Evolutionary conservation across 2,888 invertebrate genomes (phyloP).

Genomic region (Argynnis bischoffii): DNA sequence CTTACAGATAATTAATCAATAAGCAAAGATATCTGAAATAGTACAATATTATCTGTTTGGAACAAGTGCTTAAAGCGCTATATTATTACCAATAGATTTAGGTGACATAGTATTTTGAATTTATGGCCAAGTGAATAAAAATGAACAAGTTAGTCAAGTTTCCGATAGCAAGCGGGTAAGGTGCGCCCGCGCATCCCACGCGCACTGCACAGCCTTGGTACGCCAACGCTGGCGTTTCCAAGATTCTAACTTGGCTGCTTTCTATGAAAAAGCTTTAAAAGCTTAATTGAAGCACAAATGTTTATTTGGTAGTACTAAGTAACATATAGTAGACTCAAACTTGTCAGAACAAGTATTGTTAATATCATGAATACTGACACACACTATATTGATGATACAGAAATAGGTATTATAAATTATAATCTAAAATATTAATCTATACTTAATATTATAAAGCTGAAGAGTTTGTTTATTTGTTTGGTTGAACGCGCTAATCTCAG

Average conservation of each 20-base stretch:
- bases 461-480: too few relatives aligned
- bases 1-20: neutral
- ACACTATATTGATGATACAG: too few relatives aligned
- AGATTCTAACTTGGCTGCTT: constrained; percentile 28
- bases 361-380: too few relatives aligned
- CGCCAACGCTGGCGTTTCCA: constrained; percentile 32
- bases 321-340: too few relatives aligned
- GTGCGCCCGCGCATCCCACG: constrained; percentile 46
- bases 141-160: constrained; percentile 34
- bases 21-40: neutral
- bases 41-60: neutral
- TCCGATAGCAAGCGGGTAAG: constrained; percentile 28
- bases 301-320: too few relatives aligned
- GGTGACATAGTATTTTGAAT: constrained; percentile 11
- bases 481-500: too few relatives aligned
- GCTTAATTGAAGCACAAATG: too few relatives aligned
- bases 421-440: too few relatives aligned
- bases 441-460: too few relatives aligned
- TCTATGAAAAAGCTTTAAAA: constrained; percentile 20
- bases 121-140: constrained; percentile 25
- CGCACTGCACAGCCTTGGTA: constrained; percentile 46
- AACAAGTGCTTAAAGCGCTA: neutral
- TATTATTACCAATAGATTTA: constrained; percentile 4
- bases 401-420: too few relatives aligned
- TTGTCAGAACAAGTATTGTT: too few relatives aligned